phyloP scores from a whole-genome alignment of 2,888 invertebrate genomes.

The Polyommatus icarus region DNA sequence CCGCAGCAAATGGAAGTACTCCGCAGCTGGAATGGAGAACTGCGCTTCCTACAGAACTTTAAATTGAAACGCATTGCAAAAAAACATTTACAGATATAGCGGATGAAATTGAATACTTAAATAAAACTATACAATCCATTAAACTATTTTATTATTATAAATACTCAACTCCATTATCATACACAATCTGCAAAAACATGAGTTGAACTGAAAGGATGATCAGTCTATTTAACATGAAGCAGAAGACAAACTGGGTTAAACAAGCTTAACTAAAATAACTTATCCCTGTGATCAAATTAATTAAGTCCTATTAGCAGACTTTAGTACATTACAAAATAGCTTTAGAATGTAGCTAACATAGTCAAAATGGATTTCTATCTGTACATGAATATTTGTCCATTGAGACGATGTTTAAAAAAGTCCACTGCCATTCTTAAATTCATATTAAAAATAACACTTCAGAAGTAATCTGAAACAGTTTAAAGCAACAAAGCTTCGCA shows the following conservation, averaged over 20 bases:
- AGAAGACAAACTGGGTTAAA: slow-evolving; percentile 16
- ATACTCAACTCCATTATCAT: slow-evolving; percentile 56
- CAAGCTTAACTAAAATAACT: slow-evolving; percentile 1
- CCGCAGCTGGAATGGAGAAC: slow-evolving; percentile 84
- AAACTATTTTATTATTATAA: slow-evolving; percentile 46
- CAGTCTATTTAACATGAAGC: slow-evolving; percentile 27
- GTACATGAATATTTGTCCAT: background rate
- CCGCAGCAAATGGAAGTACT: slow-evolving; percentile 80
- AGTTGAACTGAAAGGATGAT: background rate
- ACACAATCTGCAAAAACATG: background rate
- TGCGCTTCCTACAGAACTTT: slow-evolving; percentile 83
- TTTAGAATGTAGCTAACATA: background rate
- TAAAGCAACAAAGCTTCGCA: background rate
- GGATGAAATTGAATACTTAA: background rate
- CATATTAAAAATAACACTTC: background rate
- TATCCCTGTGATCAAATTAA: slow-evolving; percentile 17
- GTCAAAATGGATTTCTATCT: background rate
- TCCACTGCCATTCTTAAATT: background rate
- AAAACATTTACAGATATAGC: slow-evolving; percentile 47
- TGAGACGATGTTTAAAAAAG: background rate
- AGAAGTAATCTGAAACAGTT: background rate
- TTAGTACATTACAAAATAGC: background rate
- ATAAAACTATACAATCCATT: slow-evolving; percentile 39
- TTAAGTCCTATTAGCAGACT: background rate
- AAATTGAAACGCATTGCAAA: slow-evolving; percentile 81